Conservation (phyloP, 2,888 invertebrate species). For the Trachelus tabidus region DNA sequence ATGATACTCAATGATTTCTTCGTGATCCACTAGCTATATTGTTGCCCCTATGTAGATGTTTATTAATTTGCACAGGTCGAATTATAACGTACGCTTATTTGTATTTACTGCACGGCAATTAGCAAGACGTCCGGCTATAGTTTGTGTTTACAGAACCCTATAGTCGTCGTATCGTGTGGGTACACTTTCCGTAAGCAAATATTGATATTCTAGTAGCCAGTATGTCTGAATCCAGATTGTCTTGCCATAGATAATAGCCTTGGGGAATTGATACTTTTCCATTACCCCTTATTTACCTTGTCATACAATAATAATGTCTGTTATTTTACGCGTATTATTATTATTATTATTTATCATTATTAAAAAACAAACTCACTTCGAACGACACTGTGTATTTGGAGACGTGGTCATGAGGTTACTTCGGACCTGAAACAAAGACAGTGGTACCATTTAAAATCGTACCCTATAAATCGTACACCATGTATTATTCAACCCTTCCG, state of each 20-base stretch:
- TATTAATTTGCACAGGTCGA: neutral
- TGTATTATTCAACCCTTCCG: neutral
- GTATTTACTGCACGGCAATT: neutral
- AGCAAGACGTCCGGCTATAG: neutral
- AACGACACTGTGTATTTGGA: constrained; percentile 32
- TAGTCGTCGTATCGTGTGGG: neutral
- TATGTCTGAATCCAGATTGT: neutral
- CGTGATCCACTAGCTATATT: neutral
- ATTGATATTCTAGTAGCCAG: neutral
- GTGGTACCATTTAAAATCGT: neutral
- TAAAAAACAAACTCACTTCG: constrained; percentile 34
- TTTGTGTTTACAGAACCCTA: neutral
- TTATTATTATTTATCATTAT: too few relatives aligned
- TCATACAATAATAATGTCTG: neutral
- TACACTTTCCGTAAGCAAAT: neutral
- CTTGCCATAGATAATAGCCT: neutral
- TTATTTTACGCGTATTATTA: neutral
- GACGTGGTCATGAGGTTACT: constrained; percentile 36
- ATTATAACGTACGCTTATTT: neutral
- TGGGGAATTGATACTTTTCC: neutral
- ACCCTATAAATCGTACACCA: neutral
- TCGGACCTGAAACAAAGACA: constrained; percentile 36
- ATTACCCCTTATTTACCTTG: neutral
- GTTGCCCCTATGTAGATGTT: neutral
- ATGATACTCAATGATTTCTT: neutral